Evolutionary conservation across 2,797 vertebrate genomes (phyloP).

Genomic region (Silurus aristotelis): DNA sequence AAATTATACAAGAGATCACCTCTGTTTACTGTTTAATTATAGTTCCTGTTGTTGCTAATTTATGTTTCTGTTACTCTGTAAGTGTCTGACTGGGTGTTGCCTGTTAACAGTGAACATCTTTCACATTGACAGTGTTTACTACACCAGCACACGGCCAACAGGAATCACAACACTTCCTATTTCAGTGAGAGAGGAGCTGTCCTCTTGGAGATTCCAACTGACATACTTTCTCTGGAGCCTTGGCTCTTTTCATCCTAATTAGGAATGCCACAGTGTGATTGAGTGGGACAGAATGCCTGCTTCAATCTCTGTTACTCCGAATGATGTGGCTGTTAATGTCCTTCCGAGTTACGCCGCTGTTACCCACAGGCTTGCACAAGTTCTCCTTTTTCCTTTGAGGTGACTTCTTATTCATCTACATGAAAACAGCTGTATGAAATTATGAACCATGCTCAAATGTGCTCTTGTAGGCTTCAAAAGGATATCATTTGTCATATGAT

Average conservation of each 20-base stretch:
- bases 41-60: constrained; percentile 1
- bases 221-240: constrained; percentile 39
- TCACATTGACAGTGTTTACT: constrained; percentile 39
- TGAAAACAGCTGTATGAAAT: constrained; percentile 22
- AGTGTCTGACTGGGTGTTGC: background rate
- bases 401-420: constrained; percentile 23
- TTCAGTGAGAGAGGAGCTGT: background rate
- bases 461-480: background rate
- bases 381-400: background rate
- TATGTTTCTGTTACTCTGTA: background rate
- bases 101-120: constrained; percentile 20
- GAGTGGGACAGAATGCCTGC: constrained; percentile 44
- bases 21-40: background rate
- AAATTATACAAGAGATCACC: constrained; percentile 6
- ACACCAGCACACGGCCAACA: constrained; percentile 14
- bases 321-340: constrained; percentile 52
- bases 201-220: constrained; percentile 6
- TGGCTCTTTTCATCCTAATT: constrained; percentile 42
- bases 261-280: constrained; percentile 35
- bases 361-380: constrained; percentile 47
- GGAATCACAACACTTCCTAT: constrained; percentile 26
- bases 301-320: constrained; percentile 32
- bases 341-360: constrained; percentile 43
- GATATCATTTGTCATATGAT: background rate
- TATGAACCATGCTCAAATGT: background rate